phyloP scores from a whole-genome alignment of 2,888 invertebrate genomes.

The Campoletis raptor region DNA sequence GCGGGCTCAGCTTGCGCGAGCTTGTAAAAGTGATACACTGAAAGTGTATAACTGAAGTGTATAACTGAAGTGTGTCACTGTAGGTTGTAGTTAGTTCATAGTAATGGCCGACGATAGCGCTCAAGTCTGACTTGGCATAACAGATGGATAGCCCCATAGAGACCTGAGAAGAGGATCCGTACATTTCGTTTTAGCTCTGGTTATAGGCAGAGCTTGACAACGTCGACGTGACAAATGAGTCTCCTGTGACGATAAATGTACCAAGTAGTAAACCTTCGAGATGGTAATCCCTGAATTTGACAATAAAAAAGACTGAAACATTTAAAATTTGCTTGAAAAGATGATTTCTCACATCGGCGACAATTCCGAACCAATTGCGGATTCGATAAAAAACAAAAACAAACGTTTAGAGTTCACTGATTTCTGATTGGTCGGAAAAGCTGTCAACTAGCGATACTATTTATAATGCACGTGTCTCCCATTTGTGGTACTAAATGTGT shows the following conservation, averaged over 20 bases:
- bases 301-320: not conserved
- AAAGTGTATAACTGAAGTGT: not conserved
- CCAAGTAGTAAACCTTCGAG: not conserved
- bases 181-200: slow-evolving; percentile 1
- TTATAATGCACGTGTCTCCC: slow-evolving; percentile 53
- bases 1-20: not conserved
- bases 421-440: slow-evolving; percentile 33
- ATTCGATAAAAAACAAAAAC: slow-evolving; percentile 33
- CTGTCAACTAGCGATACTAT: slow-evolving; percentile 49
- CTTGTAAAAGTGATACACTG: not conserved
- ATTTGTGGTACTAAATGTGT: slow-evolving; percentile 56
- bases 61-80: no score
- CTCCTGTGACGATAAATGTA: not conserved
- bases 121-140: not conserved
- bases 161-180: not conserved
- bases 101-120: not conserved
- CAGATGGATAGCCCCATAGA: not conserved
- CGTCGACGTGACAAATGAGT: not conserved
- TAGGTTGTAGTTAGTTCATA: not conserved
- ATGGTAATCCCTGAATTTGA: not conserved
- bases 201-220: slow-evolving; percentile 16
- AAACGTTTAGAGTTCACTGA: not conserved
- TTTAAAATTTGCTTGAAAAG: not conserved
- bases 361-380: slow-evolving; percentile 18
- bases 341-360: not conserved